phyloP scores from a whole-genome alignment of 2,888 invertebrate genomes.

The Hydrotaea diabolus region DNA sequence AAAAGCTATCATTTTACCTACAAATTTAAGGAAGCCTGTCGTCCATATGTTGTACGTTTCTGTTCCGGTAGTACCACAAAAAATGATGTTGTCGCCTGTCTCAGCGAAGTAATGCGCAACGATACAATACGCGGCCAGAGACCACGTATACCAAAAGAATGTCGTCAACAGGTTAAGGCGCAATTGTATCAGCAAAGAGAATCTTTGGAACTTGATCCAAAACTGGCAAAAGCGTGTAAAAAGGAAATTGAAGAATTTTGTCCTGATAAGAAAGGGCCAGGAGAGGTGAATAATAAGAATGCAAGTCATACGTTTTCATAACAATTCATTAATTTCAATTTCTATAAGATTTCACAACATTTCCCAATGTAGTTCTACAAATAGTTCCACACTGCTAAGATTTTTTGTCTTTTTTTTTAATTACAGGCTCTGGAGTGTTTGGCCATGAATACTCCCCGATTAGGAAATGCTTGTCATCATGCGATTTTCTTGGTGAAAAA shows the following conservation, averaged over 20 bases:
- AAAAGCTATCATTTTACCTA: constrained; percentile 96
- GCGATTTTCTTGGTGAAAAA: constrained; percentile 92
- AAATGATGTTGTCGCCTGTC: constrained; percentile 84
- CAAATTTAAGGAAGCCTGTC: constrained; percentile 97
- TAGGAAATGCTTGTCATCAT: constrained; percentile 88
- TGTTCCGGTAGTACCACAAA: constrained; percentile 88
- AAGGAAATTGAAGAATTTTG: constrained; percentile 90
- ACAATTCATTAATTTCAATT: constrained; percentile 14
- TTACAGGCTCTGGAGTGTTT: constrained; percentile 91
- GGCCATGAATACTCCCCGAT: constrained; percentile 83
- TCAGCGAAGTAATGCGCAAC: constrained; percentile 93
- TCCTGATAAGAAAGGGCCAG: constrained; percentile 85
- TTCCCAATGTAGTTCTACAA: background rate
- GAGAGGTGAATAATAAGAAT: constrained; percentile 80
- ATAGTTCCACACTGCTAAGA: background rate
- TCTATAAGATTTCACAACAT: constrained; percentile 45
- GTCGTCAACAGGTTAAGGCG: constrained; percentile 93
- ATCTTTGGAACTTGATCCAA: constrained; percentile 91
- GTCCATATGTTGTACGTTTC: constrained; percentile 87
- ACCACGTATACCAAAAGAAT: constrained; percentile 92
- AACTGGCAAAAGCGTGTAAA: constrained; percentile 90
- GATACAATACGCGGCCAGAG: constrained; percentile 90
- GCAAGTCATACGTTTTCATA: constrained; percentile 65
- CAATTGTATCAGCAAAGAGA: constrained; percentile 96
- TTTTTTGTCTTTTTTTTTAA: background rate